phyloP scores from a whole-genome alignment of 2,888 invertebrate species.

The Agriopis leucophaearia region DNA sequence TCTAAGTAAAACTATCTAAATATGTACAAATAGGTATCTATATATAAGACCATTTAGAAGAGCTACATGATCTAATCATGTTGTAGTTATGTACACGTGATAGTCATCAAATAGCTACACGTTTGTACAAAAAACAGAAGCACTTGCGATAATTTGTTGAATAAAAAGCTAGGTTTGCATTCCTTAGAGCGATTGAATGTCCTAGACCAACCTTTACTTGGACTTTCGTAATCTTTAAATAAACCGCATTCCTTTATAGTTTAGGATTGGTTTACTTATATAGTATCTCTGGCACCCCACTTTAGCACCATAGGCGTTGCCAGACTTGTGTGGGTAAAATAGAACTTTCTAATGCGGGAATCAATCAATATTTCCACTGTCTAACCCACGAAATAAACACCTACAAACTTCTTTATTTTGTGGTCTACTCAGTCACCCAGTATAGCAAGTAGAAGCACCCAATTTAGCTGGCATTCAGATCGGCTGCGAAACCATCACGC shows the following conservation, averaged over 20 bases:
- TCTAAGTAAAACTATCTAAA: too few relatives aligned
- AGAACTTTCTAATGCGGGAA: too few relatives aligned
- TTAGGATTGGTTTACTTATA: constrained; percentile 21
- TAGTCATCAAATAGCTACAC: background rate
- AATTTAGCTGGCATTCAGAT: too few relatives aligned
- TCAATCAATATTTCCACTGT: too few relatives aligned
- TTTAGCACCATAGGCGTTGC: constrained; percentile 1
- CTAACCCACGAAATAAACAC: too few relatives aligned
- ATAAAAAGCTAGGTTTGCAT: constrained; percentile 34
- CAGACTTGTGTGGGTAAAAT: constrained; percentile 10
- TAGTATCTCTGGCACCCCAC: constrained; percentile 20
- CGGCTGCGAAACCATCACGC: too few relatives aligned
- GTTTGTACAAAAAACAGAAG: constrained; percentile 8
- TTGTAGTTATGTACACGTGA: background rate
- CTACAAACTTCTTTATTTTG: too few relatives aligned
- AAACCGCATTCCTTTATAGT: constrained; percentile 20
- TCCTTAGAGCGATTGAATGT: constrained; percentile 33
- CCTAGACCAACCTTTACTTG: constrained; percentile 27
- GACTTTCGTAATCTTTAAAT: constrained; percentile 35
- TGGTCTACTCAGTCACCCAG: too few relatives aligned
- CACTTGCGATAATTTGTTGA: constrained; percentile 19
- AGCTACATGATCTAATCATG: background rate
- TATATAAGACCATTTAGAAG: background rate
- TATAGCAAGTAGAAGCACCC: too few relatives aligned
- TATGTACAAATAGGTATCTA: too few relatives aligned